Evolutionary conservation across 2,797 vertebrate genomes (phyloP).

Genomic region (Lepus townsendii): DNA sequence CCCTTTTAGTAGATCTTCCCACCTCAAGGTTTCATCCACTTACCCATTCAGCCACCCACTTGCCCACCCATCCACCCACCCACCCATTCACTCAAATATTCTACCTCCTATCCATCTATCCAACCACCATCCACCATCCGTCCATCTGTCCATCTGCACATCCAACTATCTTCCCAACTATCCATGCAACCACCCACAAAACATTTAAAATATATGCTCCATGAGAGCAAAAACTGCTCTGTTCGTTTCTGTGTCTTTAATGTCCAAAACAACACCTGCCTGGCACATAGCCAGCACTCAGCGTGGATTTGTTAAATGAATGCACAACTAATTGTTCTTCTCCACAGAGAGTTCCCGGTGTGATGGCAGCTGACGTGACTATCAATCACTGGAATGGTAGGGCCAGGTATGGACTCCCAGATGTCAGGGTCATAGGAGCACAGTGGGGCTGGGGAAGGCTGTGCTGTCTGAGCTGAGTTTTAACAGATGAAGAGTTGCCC

Average conservation of each 20-base stretch:
- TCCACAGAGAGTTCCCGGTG: slow-evolving; percentile 4
- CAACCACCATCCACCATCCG: too few species aligned
- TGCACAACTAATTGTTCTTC: not conserved
- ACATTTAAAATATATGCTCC: not conserved
- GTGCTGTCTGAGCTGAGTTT: not conserved
- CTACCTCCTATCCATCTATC: not conserved
- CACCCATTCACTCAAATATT: too few species aligned
- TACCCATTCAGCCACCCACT: not conserved
- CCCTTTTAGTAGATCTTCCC: not conserved
- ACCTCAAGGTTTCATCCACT: not conserved
- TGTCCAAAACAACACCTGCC: not conserved
- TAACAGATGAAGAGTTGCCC: not conserved
- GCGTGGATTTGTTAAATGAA: slow-evolving; percentile 23
- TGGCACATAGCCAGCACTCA: not conserved
- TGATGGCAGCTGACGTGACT: not conserved
- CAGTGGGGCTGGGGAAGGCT: not conserved
- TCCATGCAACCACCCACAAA: not conserved
- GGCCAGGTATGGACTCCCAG: not conserved
- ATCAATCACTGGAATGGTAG: not conserved
- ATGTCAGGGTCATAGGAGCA: not conserved
- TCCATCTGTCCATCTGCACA: too few species aligned
- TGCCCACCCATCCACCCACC: fast-evolving
- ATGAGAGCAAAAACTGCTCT: not conserved
- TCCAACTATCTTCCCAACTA: not conserved
- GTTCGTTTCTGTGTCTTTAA: not conserved